Base-by-base conservation (phyloP, 2,113 vertebrate genomes). In the Cinclus cinclus region DNA sequence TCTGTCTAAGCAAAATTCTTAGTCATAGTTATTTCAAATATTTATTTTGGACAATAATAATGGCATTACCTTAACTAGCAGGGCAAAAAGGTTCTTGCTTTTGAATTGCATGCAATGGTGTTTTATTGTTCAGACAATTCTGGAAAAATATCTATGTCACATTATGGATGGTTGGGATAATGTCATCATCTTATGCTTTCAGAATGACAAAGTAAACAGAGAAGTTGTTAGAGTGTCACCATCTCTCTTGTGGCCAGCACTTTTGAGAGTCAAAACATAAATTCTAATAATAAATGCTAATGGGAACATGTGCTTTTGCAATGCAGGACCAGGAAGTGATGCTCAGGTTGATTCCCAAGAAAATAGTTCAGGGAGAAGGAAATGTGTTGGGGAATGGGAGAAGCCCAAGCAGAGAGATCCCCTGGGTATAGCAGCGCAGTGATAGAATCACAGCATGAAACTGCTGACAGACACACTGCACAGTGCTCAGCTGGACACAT, bases 371-470 rank as follows among this genome's bases (percentile, higher is more conserved):
- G 15, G 63, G 25, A 73, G 20, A 84, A 77, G 4, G 6, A 68
- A 77, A 69, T 42, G 14, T 6, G 0, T 6, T 27, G n/a, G 13
- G 15, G 9, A 86, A 80, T 23, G 41, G 64, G 28, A 53, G 19
- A 70, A 14, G 11, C 28, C 23, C 27, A 39, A 41, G 23, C 18
- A 89, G 39, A 33, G 39, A 67, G 9, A 17, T 74, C 7, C 15
- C 19, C 7, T n/a, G 11, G 10, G 5, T 71, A 8, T 13, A 52
- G 19, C 13, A 53, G 62, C 33, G 20, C 1, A 2, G 10, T 1
- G 1, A 64, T 47, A 22, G 8, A 25, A 24, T 27, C 22, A 30
- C 31, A 68, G 25, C 39, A 47, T 53, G 52, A 53, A 62, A n/a
- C 24, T 71, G 10, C 15, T 67, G 82, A 37, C 28, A 46, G 22